Conservation (phyloP, 2,113 vertebrate genomes). For the Cheirogaleus medius region DNA sequence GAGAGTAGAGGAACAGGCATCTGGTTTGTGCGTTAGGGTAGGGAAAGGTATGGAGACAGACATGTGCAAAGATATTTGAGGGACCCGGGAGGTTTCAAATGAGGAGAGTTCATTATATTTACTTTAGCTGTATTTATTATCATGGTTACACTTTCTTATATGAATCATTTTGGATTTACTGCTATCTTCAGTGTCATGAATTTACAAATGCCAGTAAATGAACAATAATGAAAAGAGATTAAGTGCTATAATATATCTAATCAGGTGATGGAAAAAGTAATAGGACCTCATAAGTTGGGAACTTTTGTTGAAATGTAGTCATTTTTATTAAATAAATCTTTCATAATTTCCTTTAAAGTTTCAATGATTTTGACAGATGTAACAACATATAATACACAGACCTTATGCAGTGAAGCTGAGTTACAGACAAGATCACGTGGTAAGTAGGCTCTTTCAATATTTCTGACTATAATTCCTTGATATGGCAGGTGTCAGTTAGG, state of each 20-base stretch:
- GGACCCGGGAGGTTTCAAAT: not conserved
- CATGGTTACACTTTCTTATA: not conserved
- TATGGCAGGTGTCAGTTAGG: not conserved
- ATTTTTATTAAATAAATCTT: not conserved
- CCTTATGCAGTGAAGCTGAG: not conserved
- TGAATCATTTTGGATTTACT: not conserved
- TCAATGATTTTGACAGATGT: not conserved
- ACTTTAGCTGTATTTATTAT: not conserved
- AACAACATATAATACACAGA: not conserved
- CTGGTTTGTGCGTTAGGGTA: not conserved
- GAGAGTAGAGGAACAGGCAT: not conserved
- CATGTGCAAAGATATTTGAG: not conserved
- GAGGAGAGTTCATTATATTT: not conserved
- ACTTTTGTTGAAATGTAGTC: not conserved
- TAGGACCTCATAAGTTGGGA: not conserved
- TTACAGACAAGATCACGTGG: not conserved
- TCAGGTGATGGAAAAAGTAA: not conserved
- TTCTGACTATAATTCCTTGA: not conserved
- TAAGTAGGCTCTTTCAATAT: not conserved
- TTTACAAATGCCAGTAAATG: not conserved
- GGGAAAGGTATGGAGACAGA: not conserved
- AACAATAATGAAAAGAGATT: not conserved
- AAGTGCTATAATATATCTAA: not conserved
- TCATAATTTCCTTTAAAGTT: not conserved
- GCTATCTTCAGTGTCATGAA: not conserved